Evolutionary conservation across 2,113 vertebrate genomes (phyloP), one percentile per base, ranked within the genome.

Genomic region (Gila orcuttii): DNA sequence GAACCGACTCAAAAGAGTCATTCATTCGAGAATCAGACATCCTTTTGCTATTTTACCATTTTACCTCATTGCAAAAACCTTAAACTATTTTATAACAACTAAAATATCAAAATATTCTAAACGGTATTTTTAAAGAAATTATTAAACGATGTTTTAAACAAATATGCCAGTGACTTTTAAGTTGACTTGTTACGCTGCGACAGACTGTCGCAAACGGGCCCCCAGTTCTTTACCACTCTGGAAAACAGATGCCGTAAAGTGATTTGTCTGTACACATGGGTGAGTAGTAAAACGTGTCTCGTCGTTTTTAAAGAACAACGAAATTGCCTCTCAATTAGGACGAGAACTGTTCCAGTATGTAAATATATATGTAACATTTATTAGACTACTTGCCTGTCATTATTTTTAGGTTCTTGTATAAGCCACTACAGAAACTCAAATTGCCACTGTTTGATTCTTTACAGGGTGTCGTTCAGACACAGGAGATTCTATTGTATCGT

Each of bases 251-350:
- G 66, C 19, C 66, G 81, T 83, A 36, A 23, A 71, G 47, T 15
- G 28, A n/a, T 82, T 36, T n/a, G 15, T 71, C 81, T 17, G 64
- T 71, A 83, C 81, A 82, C 81, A 83, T 83, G 81, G 80, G 62
- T 71, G 1, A 71, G 47, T 71, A 1, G 17, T 5, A 33, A 52
- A 55, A 83, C 66, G 81, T 71, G 81, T 71, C 21, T 33, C 3
- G 5, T 39, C 28, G 19, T 68, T 31, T 50, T 12, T 28, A 4
- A 33, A 68, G 6, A 71, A 31, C 9, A 68, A 33, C 60, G 6
- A 62, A 9, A 45, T 28, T n/a, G 15, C 1, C 19, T 39, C 50
- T 33, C 1, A 8, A 6, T 79, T 23, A 36, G 2, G 31, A 39
- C 19, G 21, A 79, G 15, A 79, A 39, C 36, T 59, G 31, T 36